Percentiles rank a stretch among this genome's conserved stretches.
Evolutionary conservation across 2,797 vertebrate genomes (phyloP).

Genomic region (Bovichtus diacanthus): DNA sequence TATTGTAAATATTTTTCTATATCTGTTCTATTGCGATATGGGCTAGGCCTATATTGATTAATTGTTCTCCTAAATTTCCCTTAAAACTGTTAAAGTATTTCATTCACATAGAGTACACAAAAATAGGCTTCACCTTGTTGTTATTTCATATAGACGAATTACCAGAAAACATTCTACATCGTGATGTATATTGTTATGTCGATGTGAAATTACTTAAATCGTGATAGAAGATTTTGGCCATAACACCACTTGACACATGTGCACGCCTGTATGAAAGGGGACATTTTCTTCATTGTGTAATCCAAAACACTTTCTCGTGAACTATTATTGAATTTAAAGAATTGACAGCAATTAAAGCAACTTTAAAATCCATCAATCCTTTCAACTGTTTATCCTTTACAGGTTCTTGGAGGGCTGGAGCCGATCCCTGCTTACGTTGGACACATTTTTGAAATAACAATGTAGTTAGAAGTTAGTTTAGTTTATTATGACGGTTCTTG

Average conservation of each 20-base stretch:
- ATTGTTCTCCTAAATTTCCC: too few species aligned
- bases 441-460: neutral
- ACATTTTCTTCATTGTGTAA: neutral
- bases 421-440: neutral
- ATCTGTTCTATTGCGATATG: too few species aligned
- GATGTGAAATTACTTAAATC: too few species aligned
- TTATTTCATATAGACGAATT: too few species aligned
- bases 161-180: too few species aligned
- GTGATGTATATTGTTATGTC: too few species aligned
- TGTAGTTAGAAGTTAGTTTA: neutral
- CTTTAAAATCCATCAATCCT: neutral
- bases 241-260: neutral
- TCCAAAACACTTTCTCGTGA: neutral
- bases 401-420: neutral
- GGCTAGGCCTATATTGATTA: too few species aligned
- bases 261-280: neutral
- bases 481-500: neutral
- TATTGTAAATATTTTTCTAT: too few species aligned
- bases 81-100: too few species aligned
- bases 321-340: neutral
- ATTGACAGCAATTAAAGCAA: neutral
- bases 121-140: too few species aligned
- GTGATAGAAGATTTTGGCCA: too few species aligned
- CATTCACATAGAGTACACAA: too few species aligned
- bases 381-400: neutral